Base-by-base conservation (phyloP, 2,888 invertebrate genomes). In the Dasysyrphus tricinctus region DNA sequence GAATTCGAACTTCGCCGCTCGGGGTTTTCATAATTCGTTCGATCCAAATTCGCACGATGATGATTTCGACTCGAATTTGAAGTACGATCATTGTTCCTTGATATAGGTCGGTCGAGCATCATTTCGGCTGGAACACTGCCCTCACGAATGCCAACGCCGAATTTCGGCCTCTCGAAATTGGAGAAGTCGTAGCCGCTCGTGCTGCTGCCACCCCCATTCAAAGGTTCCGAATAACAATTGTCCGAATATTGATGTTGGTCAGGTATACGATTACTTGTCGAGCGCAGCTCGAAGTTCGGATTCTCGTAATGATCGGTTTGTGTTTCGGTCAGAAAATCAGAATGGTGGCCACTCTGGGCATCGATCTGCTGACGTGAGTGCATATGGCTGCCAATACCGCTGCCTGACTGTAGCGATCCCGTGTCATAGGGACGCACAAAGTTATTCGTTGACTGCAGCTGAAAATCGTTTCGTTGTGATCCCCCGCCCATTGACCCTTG, bases 131-230 rank as follows among this genome's bases (percentile, higher is more conserved):
- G 79, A 11, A 80, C 34, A 72, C 79, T 74, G 12, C 51, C 54
- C 14, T 80, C 47, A 39, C 70, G 75, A 54, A 80, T 80, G 4
- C 81, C 82, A 56, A 88, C 89, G 9, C 89, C 89, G 85, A 94
- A 94, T 77, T 93, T 93, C 3, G 95, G 95, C 47, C 95, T 93
- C 88, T 96, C 96, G 88, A 94, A 94, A 86, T 94, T 94, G 61
- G 95, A 95, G 88, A 94, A 94, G 56, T 93, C 92, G 86, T 91
- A 93, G 49, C 89, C 90, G 12, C 79, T 87, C 89, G 91, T 91
- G 80, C 93, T 93, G 75, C 88, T 86, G 4, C 80, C 75, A 70
- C 86, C 82, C 1, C 84, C 70, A 80, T 89, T 89, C 16, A 92
- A 87, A 12, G 93, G 93, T 73, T 93, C 93, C 0, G 93, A 92